Percentiles rank a stretch among this genome's conserved stretches.
phyloP scores from a whole-genome alignment of 2,888 invertebrate species.

The Phymatocera aterrima region DNA sequence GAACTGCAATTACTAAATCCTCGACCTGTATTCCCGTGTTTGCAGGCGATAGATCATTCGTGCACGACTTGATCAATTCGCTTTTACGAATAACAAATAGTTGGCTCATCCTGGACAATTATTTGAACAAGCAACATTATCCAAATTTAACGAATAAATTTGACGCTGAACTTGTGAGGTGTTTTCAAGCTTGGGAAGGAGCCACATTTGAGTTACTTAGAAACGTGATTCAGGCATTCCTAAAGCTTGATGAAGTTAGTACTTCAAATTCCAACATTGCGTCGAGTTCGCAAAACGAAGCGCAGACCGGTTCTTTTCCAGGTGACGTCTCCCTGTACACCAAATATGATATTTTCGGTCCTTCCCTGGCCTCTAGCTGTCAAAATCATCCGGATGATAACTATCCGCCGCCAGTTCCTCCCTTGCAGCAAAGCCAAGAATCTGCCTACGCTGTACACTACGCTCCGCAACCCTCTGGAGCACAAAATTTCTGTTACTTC shows the following conservation, averaged over 20 bases:
- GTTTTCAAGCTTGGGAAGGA: conserved; percentile 65
- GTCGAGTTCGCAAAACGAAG: conserved; percentile 26
- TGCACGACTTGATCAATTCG: conserved; percentile 65
- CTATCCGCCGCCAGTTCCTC: conserved; percentile 19
- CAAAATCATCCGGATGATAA: conserved; percentile 39
- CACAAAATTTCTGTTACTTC: conserved; percentile 54
- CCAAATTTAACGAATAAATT: conserved; percentile 62
- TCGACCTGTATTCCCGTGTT: conserved; percentile 67
- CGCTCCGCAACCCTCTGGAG: conserved; percentile 47
- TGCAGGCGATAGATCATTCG: conserved; percentile 62
- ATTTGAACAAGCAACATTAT: conserved; percentile 68
- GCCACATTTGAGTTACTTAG: conserved; percentile 62
- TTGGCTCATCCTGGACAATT: conserved; percentile 69
- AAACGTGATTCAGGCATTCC: conserved; percentile 61
- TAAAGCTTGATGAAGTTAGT: conserved; percentile 59
- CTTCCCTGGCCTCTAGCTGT: conserved; percentile 41
- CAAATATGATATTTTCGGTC: conserved; percentile 58
- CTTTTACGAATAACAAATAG: conserved; percentile 67
- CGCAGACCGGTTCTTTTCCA: conserved; percentile 63
- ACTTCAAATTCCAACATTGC: conserved; percentile 4
- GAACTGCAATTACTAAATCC: conserved; percentile 66
- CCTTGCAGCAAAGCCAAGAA: conserved; percentile 46
- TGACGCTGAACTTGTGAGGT: conserved; percentile 58
- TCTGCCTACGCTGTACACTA: conserved; percentile 46
- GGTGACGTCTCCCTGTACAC: conserved; percentile 69